Percentiles rank a stretch among this genome's conserved stretches.
phyloP scores from a whole-genome alignment of 2,888 invertebrate genomes.

The Ametastegia equiseti region DNA sequence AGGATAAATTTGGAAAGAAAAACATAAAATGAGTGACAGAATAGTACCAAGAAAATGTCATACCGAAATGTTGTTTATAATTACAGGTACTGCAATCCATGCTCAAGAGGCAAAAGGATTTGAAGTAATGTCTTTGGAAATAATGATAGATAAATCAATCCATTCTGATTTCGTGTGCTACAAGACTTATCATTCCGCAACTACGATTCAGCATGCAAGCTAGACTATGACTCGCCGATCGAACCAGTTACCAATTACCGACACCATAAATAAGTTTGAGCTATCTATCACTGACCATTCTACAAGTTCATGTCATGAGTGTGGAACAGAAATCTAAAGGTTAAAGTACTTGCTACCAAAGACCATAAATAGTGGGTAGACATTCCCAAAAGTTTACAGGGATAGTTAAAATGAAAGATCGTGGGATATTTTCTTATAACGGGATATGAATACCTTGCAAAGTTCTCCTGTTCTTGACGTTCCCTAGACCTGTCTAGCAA shows the following conservation, averaged over 20 bases:
- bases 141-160: too few relatives aligned
- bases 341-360: not conserved
- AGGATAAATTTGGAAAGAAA: constrained; percentile 8
- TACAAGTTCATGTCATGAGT: not conserved
- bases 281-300: not conserved
- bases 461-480: constrained; percentile 64
- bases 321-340: not conserved
- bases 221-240: not conserved
- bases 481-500: constrained; percentile 66
- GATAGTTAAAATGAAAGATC: not conserved
- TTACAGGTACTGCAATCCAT: not conserved
- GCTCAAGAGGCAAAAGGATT: not conserved
- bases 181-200: too few relatives aligned
- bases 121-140: not conserved
- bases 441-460: constrained; percentile 66
- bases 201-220: not conserved
- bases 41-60: not conserved
- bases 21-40: not conserved
- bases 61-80: not conserved
- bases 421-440: not conserved
- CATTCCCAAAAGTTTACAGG: not conserved
- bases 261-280: not conserved
- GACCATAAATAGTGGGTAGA: not conserved
- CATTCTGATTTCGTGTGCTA: too few relatives aligned
- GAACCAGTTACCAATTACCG: not conserved